These are phyloP conservation scores for Rhynchophorus ferrugineus DNA, from an alignment of 1,140 invertebrate species.

Conservation along the genomic window DNA sequence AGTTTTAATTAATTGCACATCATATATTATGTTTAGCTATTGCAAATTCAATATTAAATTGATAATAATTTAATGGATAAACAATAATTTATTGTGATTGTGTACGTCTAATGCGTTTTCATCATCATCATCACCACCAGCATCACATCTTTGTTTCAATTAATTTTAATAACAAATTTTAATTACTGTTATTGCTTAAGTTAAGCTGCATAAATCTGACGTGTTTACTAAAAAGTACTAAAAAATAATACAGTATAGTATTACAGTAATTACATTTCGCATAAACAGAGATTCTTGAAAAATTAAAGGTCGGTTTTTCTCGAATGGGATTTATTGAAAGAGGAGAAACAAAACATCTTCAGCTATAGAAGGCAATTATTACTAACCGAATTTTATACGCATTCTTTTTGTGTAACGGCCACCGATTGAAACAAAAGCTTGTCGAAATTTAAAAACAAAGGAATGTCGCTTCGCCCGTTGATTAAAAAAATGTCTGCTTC, in stretches of 20 bases:
- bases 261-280: background rate
- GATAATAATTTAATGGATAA: too few species aligned
- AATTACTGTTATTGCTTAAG: background rate
- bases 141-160: too few species aligned
- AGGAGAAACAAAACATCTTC: too few species aligned
- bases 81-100: too few species aligned
- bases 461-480: background rate
- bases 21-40: too few species aligned
- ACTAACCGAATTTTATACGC: background rate
- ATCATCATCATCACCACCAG: too few species aligned
- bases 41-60: too few species aligned
- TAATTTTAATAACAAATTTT: background rate
- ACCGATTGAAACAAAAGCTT: constrained; percentile 2
- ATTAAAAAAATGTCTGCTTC: background rate
- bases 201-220: background rate
- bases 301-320: background rate
- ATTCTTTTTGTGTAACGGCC: background rate
- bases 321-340: too few species aligned
- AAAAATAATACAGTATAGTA: background rate
- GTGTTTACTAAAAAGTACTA: background rate
- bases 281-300: background rate
- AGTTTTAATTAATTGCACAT: too few species aligned
- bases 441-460: constrained; percentile 10
- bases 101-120: too few species aligned
- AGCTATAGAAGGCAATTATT: too few species aligned